Percentiles rank a stretch among this genome's conserved stretches.
Conservation (phyloP, 2,888 invertebrate species). For the Lochmaea crataegi region DNA sequence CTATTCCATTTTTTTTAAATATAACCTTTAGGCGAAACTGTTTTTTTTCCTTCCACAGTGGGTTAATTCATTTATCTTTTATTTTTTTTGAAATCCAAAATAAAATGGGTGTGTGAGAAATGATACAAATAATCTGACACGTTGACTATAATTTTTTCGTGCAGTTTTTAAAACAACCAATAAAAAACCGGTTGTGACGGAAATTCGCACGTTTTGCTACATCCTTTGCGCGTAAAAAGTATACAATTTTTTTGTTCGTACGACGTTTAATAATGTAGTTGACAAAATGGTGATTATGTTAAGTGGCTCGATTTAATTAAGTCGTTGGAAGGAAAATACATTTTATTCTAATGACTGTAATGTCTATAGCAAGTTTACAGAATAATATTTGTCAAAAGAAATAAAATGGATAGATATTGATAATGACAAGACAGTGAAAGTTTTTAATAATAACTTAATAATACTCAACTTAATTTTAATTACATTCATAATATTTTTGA, state of each 20-base stretch:
- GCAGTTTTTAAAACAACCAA: background rate
- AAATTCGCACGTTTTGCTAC: conserved; percentile 2
- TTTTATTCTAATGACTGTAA: background rate
- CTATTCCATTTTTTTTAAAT: background rate
- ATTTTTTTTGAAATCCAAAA: background rate
- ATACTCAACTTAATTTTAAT: too few species aligned
- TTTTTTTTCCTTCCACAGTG: background rate
- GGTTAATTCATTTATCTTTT: background rate
- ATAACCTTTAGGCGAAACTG: background rate
- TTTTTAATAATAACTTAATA: too few species aligned
- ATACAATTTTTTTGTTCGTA: background rate
- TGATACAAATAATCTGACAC: background rate
- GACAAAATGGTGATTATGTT: conserved; percentile 17
- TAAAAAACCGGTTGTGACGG: conserved; percentile 17
- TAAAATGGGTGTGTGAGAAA: background rate
- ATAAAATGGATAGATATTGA: too few species aligned
- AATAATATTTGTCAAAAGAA: too few species aligned
- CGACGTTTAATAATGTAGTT: background rate
- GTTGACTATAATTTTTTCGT: background rate
- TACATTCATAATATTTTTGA: too few species aligned
- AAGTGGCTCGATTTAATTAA: conserved; percentile 25
- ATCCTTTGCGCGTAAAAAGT: conserved; percentile 1
- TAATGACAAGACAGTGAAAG: too few species aligned
- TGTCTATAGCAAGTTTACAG: too few species aligned
- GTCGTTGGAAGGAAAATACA: background rate